Conservation (phyloP, 2,888 invertebrate species). For the Hypena proboscidalis region DNA sequence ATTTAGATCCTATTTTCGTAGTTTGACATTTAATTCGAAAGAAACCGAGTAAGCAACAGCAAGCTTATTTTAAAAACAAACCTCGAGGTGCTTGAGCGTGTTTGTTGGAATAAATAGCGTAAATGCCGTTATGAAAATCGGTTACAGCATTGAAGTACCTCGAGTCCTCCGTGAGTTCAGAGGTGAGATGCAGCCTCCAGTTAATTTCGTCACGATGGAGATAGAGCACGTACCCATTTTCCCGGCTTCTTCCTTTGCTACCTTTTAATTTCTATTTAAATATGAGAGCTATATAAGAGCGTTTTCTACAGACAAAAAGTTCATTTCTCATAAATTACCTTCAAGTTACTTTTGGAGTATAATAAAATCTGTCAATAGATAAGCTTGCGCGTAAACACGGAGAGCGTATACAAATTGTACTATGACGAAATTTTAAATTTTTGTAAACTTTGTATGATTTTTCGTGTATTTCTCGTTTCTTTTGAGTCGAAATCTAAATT, state of each 20-base stretch:
- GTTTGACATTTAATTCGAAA: not conserved
- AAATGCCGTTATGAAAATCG: conserved; percentile 46
- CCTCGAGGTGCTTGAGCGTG: conserved; percentile 14
- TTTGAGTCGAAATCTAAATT: no score
- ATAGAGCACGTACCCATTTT: conserved; percentile 74
- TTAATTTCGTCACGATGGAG: conserved; percentile 77
- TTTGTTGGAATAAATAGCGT: conserved; percentile 43
- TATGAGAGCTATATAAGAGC: conserved; percentile 52
- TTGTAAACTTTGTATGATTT: no score
- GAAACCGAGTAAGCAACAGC: not conserved
- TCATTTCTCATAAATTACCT: conserved; percentile 29
- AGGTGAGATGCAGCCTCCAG: conserved; percentile 60
- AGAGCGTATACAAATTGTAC: no score
- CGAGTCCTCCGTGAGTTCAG: conserved; percentile 40
- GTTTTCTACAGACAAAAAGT: conserved; percentile 31
- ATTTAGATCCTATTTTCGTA: no score
- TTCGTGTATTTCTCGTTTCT: no score
- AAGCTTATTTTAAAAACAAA: conserved; percentile 17
- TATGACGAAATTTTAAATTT: no score
- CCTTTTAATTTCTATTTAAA: conserved; percentile 71
- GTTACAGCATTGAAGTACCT: conserved; percentile 56
- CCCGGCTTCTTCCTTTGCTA: conserved; percentile 60
- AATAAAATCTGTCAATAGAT: conserved; percentile 11
- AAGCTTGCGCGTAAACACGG: no score
- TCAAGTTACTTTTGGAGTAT: conserved; percentile 12